These are phyloP conservation scores for Lingula anatina DNA, from an alignment of 2,888 invertebrate species.

Conservation along the genomic window DNA sequence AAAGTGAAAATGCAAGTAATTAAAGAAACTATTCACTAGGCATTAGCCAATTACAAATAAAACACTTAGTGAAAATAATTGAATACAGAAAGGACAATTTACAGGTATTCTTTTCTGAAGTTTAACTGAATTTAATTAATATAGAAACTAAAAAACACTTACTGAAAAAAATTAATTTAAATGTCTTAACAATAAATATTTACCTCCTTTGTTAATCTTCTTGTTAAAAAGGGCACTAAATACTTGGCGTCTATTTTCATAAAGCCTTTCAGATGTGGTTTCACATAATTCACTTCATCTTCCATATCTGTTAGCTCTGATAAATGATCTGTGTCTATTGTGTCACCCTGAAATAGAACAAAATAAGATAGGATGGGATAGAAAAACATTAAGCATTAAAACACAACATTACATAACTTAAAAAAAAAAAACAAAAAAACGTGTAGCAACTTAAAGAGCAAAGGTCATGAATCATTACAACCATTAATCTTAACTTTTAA, in stretches of 20 bases:
- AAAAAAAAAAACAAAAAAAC: neutral
- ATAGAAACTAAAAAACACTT: neutral
- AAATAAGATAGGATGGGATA: neutral
- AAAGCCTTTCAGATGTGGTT: slow-evolving; percentile 68
- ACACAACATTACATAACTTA: neutral
- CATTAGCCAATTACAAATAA: neutral
- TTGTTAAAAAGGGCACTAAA: slow-evolving; percentile 92
- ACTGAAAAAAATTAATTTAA: neutral
- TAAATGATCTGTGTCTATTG: slow-evolving; percentile 47
- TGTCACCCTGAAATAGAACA: slow-evolving; percentile 53
- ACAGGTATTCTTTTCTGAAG: no score
- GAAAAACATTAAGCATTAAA: neutral
- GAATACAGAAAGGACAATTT: neutral
- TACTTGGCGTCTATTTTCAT: slow-evolving; percentile 88
- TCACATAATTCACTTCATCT: slow-evolving; percentile 78
- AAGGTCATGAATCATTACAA: no score
- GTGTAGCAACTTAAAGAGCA: neutral
- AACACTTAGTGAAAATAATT: neutral
- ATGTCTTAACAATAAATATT: slow-evolving; percentile 10
- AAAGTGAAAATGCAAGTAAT: no score
- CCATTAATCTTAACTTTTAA: no score
- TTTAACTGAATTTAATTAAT: slow-evolving; percentile 1
- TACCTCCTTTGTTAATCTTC: slow-evolving; percentile 90
- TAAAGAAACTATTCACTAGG: no score
- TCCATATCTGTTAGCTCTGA: slow-evolving; percentile 61